Percentiles rank a stretch among this genome's conserved stretches.
These are phyloP conservation scores for Scaptomyza polygonia DNA, from an alignment of 2,888 invertebrate genomes.

Conservation along the genomic window DNA sequence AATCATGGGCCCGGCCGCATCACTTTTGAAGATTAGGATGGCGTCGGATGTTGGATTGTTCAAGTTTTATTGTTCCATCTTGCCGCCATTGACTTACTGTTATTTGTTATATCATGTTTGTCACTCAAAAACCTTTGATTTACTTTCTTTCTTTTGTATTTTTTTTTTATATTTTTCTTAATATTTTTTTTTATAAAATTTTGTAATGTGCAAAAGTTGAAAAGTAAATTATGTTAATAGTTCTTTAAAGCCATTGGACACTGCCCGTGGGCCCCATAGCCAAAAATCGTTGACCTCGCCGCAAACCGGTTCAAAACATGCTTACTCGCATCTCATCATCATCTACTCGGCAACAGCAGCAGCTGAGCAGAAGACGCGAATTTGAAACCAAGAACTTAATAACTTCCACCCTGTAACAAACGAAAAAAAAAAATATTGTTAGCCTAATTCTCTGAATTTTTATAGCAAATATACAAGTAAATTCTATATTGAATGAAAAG, in stretches of 20 bases:
- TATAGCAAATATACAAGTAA: constrained; percentile 51
- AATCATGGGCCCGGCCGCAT: constrained; percentile 95
- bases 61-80: constrained; percentile 80
- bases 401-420: constrained; percentile 13
- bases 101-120: constrained; percentile 35
- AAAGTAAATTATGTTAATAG: constrained; percentile 63
- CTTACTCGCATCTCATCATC: constrained; percentile 41
- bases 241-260: constrained; percentile 40
- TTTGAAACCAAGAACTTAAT: constrained; percentile 4
- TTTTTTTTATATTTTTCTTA: constrained; percentile 21
- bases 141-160: constrained; percentile 23
- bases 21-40: constrained; percentile 92
- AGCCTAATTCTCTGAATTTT: constrained; percentile 56
- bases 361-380: constrained; percentile 17
- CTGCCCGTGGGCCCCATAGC: constrained; percentile 35
- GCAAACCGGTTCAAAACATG: constrained; percentile 67
- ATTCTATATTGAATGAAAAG: constrained; percentile 25
- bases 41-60: constrained; percentile 49
- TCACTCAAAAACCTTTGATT: not conserved
- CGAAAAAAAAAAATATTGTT: constrained; percentile 20
- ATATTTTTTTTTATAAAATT: constrained; percentile 20
- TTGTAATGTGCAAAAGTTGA: constrained; percentile 45
- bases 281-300: constrained; percentile 58
- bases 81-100: constrained; percentile 27
- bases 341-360: constrained; percentile 14